Conservation (phyloP, 2,888 invertebrate genomes). For the Mellilla xanthometata region DNA sequence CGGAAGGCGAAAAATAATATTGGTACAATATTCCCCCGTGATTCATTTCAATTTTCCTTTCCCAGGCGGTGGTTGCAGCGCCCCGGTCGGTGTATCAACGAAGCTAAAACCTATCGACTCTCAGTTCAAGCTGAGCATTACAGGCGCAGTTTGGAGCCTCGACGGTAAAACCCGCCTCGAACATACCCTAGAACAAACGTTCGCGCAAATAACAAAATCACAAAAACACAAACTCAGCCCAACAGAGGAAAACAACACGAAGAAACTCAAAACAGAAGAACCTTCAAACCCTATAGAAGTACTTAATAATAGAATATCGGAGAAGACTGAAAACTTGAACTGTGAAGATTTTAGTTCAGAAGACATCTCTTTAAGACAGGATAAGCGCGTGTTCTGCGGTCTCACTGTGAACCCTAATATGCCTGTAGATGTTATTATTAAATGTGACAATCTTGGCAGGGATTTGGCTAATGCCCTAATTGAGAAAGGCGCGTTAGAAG, state of each 20-base stretch:
- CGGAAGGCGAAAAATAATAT: no score
- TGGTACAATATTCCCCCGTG: no score
- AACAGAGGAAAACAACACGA: slow-evolving; percentile 52
- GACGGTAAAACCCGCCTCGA: slow-evolving; percentile 89
- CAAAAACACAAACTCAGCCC: slow-evolving; percentile 71
- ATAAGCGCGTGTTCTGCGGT: slow-evolving; percentile 83
- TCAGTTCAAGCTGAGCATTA: slow-evolving; percentile 78
- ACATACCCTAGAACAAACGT: slow-evolving; percentile 68
- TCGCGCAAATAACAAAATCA: slow-evolving; percentile 58
- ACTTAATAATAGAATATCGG: slow-evolving; percentile 46
- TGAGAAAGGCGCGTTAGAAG: slow-evolving; percentile 88
- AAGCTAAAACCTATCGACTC: slow-evolving; percentile 67
- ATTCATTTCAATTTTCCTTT: no score
- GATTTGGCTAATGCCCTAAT: slow-evolving; percentile 89
- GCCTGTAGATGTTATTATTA: slow-evolving; percentile 83
- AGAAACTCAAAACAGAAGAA: slow-evolving; percentile 55
- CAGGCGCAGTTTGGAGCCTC: slow-evolving; percentile 94
- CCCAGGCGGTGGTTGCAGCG: slow-evolving; percentile 95
- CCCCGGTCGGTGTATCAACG: slow-evolving; percentile 94
- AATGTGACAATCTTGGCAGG: slow-evolving; percentile 88
- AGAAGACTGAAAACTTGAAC: slow-evolving; percentile 35
- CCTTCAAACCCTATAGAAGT: slow-evolving; percentile 45
- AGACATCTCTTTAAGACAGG: slow-evolving; percentile 41
- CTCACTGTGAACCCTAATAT: slow-evolving; percentile 85
- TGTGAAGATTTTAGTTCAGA: slow-evolving; percentile 45